Evolutionary conservation across 1,140 invertebrate genomes (phyloP).

Genomic region (Drosophila quadrilineata): DNA sequence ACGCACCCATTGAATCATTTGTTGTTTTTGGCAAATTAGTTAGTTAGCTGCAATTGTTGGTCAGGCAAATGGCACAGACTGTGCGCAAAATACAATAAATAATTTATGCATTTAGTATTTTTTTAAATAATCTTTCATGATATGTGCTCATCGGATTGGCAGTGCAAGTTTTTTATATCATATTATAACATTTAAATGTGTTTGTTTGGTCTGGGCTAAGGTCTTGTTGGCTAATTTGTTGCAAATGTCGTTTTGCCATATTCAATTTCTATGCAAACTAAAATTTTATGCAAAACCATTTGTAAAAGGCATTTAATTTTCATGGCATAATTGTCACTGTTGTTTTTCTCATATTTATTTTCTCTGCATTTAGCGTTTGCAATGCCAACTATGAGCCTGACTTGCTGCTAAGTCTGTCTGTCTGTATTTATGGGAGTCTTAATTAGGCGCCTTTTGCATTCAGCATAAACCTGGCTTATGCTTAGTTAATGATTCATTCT

Average conservation of each 20-base stretch:
- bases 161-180: slow-evolving; percentile 12
- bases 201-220: slow-evolving; percentile 17
- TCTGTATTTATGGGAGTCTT: slow-evolving; percentile 67
- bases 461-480: slow-evolving; percentile 33
- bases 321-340: not conserved
- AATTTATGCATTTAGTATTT: slow-evolving; percentile 30
- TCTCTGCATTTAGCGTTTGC: slow-evolving; percentile 37
- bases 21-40: slow-evolving; percentile 65
- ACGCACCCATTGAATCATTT: slow-evolving; percentile 37
- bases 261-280: slow-evolving; percentile 34
- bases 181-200: too few species aligned
- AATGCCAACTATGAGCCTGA: slow-evolving; percentile 41
- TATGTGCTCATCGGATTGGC: slow-evolving; percentile 28
- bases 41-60: slow-evolving; percentile 29
- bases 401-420: too few species aligned
- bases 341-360: not conserved
- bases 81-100: not conserved
- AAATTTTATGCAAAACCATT: slow-evolving; percentile 44
- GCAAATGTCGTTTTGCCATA: slow-evolving; percentile 29
- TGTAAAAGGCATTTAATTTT: slow-evolving; percentile 53
- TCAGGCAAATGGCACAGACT: slow-evolving; percentile 13
- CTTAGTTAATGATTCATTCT: slow-evolving; percentile 2
- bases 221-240: not conserved
- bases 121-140: slow-evolving; percentile 22
- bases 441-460: slow-evolving; percentile 48